Conservation (phyloP, 2,113 vertebrate genomes). For the Pygoscelis antarcticus region DNA sequence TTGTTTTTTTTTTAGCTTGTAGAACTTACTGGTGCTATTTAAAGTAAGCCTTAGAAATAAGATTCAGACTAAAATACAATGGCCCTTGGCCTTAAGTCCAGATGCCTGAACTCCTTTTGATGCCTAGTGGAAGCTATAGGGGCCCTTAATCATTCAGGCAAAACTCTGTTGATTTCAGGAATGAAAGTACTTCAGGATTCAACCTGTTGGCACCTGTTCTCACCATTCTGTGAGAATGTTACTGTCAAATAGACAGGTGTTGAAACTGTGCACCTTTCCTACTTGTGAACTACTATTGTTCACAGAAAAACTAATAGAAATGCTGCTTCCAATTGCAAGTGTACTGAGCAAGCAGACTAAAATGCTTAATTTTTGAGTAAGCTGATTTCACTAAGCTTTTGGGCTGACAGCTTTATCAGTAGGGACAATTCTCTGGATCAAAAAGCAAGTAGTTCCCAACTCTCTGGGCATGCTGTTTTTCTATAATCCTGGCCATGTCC, state of each 20-base stretch:
- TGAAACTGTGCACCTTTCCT: not conserved
- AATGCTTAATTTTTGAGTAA: not conserved
- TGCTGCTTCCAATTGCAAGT: not conserved
- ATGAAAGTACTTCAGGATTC: not conserved
- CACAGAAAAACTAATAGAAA: not conserved
- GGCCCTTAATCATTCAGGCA: not conserved
- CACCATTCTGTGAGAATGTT: not conserved
- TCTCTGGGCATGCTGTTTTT: not conserved
- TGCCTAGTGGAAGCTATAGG: not conserved
- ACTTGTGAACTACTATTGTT: not conserved
- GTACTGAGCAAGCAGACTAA: not conserved
- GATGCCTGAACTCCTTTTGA: not conserved
- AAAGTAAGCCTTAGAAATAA: not conserved
- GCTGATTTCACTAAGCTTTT: not conserved
- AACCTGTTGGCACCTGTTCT: not conserved
- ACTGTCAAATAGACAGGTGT: not conserved
- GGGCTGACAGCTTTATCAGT: not conserved
- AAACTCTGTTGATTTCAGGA: not conserved
- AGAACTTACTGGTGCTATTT: not conserved
- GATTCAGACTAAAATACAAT: not conserved
- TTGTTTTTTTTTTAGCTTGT: not conserved
- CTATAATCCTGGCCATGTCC: not conserved
- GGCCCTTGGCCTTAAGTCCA: not conserved
- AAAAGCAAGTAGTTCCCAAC: not conserved
- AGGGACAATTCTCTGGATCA: not conserved